phyloP scores from a whole-genome alignment of 2,797 vertebrate genomes.

The Thunnus albacares region DNA sequence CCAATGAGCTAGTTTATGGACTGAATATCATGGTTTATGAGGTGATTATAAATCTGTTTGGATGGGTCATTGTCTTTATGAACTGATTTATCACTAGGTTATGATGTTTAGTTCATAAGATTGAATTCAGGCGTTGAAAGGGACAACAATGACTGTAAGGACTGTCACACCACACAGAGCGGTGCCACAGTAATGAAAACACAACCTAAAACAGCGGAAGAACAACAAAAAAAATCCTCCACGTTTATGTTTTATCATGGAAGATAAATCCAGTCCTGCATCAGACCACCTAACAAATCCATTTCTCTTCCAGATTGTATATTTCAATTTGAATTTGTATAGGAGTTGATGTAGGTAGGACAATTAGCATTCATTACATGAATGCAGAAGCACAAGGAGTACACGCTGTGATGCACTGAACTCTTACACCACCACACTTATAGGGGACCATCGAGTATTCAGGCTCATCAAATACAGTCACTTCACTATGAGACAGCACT shows the following conservation, averaged over 20 bases:
- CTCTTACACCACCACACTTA: slow-evolving; percentile 70
- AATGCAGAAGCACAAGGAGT: slow-evolving; percentile 43
- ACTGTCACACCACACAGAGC: slow-evolving; percentile 43
- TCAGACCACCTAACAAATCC: slow-evolving; percentile 53
- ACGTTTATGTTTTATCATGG: slow-evolving; percentile 7
- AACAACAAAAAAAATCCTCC: slow-evolving; percentile 4
- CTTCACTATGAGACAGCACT: slow-evolving; percentile 39
- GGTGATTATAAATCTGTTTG: slow-evolving; percentile 68
- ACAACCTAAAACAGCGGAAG: slow-evolving; percentile 39
- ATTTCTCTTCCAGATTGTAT: slow-evolving; percentile 8
- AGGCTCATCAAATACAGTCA: slow-evolving; percentile 56
- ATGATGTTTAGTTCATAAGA: slow-evolving; percentile 60
- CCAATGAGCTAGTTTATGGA: slow-evolving; percentile 65
- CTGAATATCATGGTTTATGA: slow-evolving; percentile 67
- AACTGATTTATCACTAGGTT: slow-evolving; percentile 68
- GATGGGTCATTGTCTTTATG: slow-evolving; percentile 70
- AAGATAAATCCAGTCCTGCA: slow-evolving; percentile 42
- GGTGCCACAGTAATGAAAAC: slow-evolving; percentile 31
- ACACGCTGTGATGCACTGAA: slow-evolving; percentile 37
- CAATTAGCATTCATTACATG: slow-evolving; percentile 38
- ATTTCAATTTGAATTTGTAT: slow-evolving; percentile 46
- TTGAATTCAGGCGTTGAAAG: slow-evolving; percentile 70
- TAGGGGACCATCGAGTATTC: slow-evolving; percentile 47
- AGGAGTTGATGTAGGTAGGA: slow-evolving; percentile 51
- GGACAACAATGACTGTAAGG: slow-evolving; percentile 40